These are phyloP conservation scores for Silurus asotus DNA, from an alignment of 2,113 vertebrate species.

Conservation along the genomic window DNA sequence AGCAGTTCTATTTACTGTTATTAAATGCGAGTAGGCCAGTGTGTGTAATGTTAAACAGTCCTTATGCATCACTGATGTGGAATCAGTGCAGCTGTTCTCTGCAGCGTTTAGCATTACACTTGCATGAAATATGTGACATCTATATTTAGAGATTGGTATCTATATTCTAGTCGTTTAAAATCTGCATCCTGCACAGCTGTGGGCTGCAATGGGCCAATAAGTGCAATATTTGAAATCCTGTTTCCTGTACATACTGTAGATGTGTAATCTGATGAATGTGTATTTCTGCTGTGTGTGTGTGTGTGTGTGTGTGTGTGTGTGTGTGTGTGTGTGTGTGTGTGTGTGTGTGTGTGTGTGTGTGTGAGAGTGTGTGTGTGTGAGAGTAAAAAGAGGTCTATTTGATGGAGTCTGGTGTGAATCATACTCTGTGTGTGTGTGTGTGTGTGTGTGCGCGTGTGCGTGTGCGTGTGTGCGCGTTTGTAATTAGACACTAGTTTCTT, in stretches of 20 bases:
- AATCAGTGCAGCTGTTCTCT: constrained; percentile 18
- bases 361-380: constrained; percentile 3
- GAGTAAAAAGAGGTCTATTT: not conserved
- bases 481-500: constrained; percentile 1
- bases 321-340: not conserved
- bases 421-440: not conserved
- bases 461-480: not conserved
- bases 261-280: constrained; percentile 48
- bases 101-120: constrained; percentile 79
- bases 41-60: constrained; percentile 24
- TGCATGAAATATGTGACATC: constrained; percentile 65
- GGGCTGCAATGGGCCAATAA: constrained; percentile 89
- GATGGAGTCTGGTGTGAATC: no score
- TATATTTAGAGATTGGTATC: constrained; percentile 66
- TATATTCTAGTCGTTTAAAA: constrained; percentile 63
- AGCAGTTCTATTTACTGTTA: constrained; percentile 23
- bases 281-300: constrained; percentile 9
- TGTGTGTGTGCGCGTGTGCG: constrained; percentile 18
- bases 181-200: constrained; percentile 75
- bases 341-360: not conserved
- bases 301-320: constrained; percentile 1
- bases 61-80: constrained; percentile 1
- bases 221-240: constrained; percentile 89
- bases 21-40: constrained; percentile 22
- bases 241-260: constrained; percentile 80